These are phyloP conservation scores for Ciona savignyi DNA, from an alignment of 23 tunicate species.

Conservation along the genomic window DNA sequence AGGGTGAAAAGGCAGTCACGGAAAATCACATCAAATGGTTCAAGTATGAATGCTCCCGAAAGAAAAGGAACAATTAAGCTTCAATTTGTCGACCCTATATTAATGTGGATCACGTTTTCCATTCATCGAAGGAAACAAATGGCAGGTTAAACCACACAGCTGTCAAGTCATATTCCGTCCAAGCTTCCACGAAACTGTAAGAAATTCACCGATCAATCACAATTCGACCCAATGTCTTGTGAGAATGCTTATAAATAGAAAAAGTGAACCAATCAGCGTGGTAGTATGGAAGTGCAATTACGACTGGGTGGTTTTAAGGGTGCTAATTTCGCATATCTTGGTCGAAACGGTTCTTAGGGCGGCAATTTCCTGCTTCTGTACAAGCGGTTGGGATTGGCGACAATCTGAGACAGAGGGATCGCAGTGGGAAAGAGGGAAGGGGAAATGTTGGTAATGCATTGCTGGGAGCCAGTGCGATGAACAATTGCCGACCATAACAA, in stretches of 20 bases:
- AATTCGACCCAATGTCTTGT: too few species aligned
- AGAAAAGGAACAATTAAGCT: neutral
- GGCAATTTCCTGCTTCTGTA: neutral
- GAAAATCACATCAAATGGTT: neutral
- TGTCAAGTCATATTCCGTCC: too few species aligned
- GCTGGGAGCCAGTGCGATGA: too few species aligned
- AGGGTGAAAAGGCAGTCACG: neutral
- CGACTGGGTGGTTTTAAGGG: neutral
- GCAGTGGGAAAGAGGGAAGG: too few species aligned
- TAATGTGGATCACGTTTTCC: neutral
- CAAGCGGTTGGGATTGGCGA: too few species aligned
- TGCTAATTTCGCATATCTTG: neutral
- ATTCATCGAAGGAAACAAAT: neutral
- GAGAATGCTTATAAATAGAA: too few species aligned
- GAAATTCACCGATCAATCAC: too few species aligned
- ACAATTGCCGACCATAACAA: too few species aligned
- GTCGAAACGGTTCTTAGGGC: neutral
- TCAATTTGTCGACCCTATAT: neutral
- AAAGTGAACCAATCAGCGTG: too few species aligned
- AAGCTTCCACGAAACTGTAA: too few species aligned
- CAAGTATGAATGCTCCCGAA: neutral
- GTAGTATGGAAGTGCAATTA: neutral
- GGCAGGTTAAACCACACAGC: neutral
- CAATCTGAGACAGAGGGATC: too few species aligned
- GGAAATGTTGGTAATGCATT: too few species aligned